Evolutionary conservation across 2,888 invertebrate species (phyloP), one percentile per base, ranked within the genome.

Genomic region (Synergus umbraculus): DNA sequence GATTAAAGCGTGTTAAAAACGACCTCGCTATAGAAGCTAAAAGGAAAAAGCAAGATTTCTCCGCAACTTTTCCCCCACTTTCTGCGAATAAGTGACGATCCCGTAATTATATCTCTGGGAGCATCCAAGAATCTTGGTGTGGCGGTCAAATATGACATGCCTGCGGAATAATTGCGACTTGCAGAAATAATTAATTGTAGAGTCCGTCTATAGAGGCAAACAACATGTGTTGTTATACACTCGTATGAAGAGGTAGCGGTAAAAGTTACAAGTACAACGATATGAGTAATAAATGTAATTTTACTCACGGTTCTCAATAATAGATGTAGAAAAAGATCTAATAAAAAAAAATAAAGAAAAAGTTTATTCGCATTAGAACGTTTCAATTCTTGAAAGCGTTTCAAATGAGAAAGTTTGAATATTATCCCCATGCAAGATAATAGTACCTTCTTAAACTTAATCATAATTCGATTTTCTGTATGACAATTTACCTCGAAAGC

Each of bases 21-120:
- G 43, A 43, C 41, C 43, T 44, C 66, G 43, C 41, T 15, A 43
- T 15, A 43, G 43, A 66, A n/a, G 66, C 66, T 66, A 66, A 43
- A 79, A 58, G 37, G 76, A 83, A 79, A 82, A 80, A 76, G 60
- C 69, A 78, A 78, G 80, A 66, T 66, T 66, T 66, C 66, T 66
- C 66, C 18, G n/a, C 15, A 43, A 44, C 8, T 41, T n/a, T 66
- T 41, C 43, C 18, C 18, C 43, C 66, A 43, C 66, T 66, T 66
- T 66, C 10, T 44, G 44, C 43, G 66, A 66, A 66, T 43, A 43
- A 43, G 41, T 41, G 18, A 66, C 66, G 66, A 43, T 66, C 10
- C 60, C 18, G 44, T 66, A 66, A n/a, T 66, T n/a, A 41, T 66
- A 43, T 66, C 41, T 66, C 43, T 66, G 43, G 41, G 43, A 37